Base-by-base conservation (phyloP, 1,140 invertebrate species). In the Drosophila parabipectinata region DNA sequence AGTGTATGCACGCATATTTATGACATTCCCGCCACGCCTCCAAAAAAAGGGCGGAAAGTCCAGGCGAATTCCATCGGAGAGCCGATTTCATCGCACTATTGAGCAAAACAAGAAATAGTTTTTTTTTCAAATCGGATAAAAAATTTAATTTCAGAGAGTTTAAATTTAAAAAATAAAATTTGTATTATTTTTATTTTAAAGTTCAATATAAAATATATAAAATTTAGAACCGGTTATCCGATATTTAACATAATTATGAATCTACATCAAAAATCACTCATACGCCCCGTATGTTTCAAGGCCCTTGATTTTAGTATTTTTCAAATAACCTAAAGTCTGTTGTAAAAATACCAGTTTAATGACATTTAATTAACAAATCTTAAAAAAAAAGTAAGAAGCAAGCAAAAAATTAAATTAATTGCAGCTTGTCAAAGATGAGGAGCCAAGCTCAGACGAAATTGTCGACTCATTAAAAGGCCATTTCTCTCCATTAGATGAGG, bases 391-490 rank as follows among this genome's bases (percentile, higher is more conserved):
- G 8, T 7, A 28, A 28, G 30, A 24, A 18, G 28, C 51, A 54
- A 18, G 8, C 5, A 8, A 37, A 34, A 39, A 67, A 66, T 52
- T 30, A 44, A 47, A 72, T 50, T 64, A 74, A 74, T 74, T 57
- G 52, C 72, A 51, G 30, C 66, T 60, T 55, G 75, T 62, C 67
- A 63, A 67, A 59, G 58, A 47, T 41, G 64, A 60, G 14, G 45
- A 51, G 55, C 56, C 53, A 21, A 24, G 56, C 15, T 30, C 45
- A 77, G 81, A 77, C 81, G 67, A 87, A 81, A 76, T 84, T 85
- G 77, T 73, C 82, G 78, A 72, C 82, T 85, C 82, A 85, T 85
- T 85, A 85, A 87, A 85, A 87, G 69, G 57, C 82, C 66, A 85
- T 85, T 85, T 85, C 59, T 85, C 74, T 85, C 78, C 78, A 87